Conservation (phyloP, 2,113 vertebrate genomes). For the Pan troglodytes region NHGRI_mPanTro3-v2.1_pri NC_086015.1:25161501-25162000, state of each 20-base stretch:
- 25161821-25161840: neutral
- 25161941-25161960: neutral
- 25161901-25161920: accelerated
- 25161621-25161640: neutral
- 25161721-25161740: neutral
- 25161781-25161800: neutral
- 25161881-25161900: neutral
- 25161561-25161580: neutral
- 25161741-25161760: no score
- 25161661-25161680: neutral
- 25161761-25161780: neutral
- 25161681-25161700: no score
- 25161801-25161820: neutral
- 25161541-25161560: neutral
- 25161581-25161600: neutral
- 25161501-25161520: neutral
- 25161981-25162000: neutral
- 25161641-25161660: neutral
- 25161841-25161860: neutral
- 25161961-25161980: neutral
- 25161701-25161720: neutral
- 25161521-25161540: accelerated
- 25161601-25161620: neutral
- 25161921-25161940: neutral
- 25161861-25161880: neutral